phyloP scores from a whole-genome alignment of 2,888 invertebrate genomes.

The Mycalesis mineus region DNA sequence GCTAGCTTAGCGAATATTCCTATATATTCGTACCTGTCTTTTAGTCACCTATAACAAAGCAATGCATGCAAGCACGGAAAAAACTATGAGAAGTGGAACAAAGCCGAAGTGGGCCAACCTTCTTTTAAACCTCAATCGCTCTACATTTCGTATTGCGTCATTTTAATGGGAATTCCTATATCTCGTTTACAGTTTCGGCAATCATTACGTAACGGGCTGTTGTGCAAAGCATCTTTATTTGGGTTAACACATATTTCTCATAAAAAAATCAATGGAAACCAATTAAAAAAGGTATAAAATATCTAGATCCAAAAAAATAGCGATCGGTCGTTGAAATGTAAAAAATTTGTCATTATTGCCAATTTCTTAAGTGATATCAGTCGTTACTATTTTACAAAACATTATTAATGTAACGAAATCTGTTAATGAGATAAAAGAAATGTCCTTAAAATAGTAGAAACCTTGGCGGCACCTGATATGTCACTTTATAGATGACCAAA shows the following conservation, averaged over 20 bases:
- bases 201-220: conserved; percentile 57
- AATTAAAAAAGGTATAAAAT: too few species aligned
- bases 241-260: background rate
- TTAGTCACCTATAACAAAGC: conserved; percentile 6
- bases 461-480: too few species aligned
- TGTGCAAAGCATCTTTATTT: conserved; percentile 37
- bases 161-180: conserved; percentile 52
- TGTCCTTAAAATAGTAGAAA: too few species aligned
- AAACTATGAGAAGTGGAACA: conserved; percentile 32
- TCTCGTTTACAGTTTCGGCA: conserved; percentile 48
- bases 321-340: too few species aligned
- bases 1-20: background rate
- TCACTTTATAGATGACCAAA: too few species aligned
- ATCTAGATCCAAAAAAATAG: too few species aligned
- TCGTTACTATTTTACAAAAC: too few species aligned
- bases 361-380: too few species aligned
- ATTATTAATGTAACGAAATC: too few species aligned
- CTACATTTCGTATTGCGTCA: conserved; percentile 43
- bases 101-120: conserved; percentile 33
- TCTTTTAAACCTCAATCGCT: conserved; percentile 44
- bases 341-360: too few species aligned
- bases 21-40: background rate
- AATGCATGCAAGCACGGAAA: conserved; percentile 23
- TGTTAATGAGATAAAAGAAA: too few species aligned
- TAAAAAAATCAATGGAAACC: too few species aligned